Conservation (phyloP, 2,888 invertebrate species). For the Macrophya alboannulata region DNA sequence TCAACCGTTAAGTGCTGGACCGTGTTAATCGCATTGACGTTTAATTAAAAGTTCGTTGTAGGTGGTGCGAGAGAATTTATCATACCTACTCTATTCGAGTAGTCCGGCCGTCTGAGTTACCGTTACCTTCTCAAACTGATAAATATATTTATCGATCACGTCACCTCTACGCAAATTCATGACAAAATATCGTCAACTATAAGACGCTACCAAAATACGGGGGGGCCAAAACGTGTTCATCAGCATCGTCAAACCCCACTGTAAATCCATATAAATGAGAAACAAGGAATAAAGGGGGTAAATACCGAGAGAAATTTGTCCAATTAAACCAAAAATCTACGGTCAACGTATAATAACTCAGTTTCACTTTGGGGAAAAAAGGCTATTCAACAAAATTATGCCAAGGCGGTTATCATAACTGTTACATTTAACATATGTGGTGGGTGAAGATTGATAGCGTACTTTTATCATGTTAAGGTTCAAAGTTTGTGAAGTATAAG, state of each 20-base stretch:
- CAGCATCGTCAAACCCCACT: conserved; percentile 16
- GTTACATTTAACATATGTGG: background rate
- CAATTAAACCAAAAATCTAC: background rate
- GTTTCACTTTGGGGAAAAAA: background rate
- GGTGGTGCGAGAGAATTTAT: conserved; percentile 21
- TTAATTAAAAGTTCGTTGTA: conserved; percentile 48
- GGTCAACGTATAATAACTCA: background rate
- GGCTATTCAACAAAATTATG: background rate
- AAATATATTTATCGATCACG: conserved; percentile 30
- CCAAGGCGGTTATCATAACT: background rate
- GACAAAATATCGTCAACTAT: conserved; percentile 22
- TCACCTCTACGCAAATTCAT: conserved; percentile 6
- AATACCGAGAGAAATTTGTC: background rate
- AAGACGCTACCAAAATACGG: background rate
- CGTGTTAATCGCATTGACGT: conserved; percentile 50
- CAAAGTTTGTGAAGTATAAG: background rate
- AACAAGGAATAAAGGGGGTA: background rate
- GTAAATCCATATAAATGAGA: background rate
- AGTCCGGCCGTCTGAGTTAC: conserved; percentile 22
- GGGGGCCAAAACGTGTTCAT: background rate
- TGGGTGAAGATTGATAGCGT: background rate
- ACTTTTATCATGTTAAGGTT: conserved; percentile 4
- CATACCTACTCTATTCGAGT: conserved; percentile 11
- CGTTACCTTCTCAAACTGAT: conserved; percentile 29
- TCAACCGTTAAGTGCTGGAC: conserved; percentile 39